These are phyloP conservation scores for Rhadina sibilatrix DNA, from an alignment of 2,113 vertebrate species.

Conservation along the genomic window DNA sequence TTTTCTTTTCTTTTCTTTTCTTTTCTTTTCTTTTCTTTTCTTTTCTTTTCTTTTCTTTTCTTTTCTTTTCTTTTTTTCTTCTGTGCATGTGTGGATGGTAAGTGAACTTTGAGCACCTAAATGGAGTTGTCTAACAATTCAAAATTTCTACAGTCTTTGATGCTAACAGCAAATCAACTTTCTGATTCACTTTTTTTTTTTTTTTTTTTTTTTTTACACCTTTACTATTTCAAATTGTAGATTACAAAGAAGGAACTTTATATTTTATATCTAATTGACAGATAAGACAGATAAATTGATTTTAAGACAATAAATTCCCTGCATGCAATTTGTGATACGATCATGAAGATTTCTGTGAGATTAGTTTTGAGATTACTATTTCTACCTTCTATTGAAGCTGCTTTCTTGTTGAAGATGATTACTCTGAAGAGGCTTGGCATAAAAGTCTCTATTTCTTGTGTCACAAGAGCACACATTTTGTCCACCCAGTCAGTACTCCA, in stretches of 20 bases:
- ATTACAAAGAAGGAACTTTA: not conserved
- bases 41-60: not conserved
- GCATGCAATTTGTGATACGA: not conserved
- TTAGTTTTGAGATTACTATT: not conserved
- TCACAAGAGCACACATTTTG: not conserved
- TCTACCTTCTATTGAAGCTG: not conserved
- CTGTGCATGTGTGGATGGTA: not conserved
- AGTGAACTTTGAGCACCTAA: not conserved
- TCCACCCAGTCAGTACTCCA: not conserved
- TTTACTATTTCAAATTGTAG: not conserved
- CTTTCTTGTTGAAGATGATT: not conserved
- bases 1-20: too few relatives aligned
- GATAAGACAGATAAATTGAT: not conserved
- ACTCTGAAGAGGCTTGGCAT: not conserved
- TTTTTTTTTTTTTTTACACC: not conserved
- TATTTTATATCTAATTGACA: not conserved
- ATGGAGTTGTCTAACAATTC: not conserved
- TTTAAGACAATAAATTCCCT: not conserved
- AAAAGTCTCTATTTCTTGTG: not conserved
- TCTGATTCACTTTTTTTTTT: not conserved
- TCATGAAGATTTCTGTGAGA: not conserved
- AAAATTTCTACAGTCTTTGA: not conserved
- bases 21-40: too few relatives aligned
- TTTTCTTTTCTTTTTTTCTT: not conserved
- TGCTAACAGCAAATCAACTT: not conserved